phyloP scores from a whole-genome alignment of 23 tunicate species.

The Ascidia mentula region DNA sequence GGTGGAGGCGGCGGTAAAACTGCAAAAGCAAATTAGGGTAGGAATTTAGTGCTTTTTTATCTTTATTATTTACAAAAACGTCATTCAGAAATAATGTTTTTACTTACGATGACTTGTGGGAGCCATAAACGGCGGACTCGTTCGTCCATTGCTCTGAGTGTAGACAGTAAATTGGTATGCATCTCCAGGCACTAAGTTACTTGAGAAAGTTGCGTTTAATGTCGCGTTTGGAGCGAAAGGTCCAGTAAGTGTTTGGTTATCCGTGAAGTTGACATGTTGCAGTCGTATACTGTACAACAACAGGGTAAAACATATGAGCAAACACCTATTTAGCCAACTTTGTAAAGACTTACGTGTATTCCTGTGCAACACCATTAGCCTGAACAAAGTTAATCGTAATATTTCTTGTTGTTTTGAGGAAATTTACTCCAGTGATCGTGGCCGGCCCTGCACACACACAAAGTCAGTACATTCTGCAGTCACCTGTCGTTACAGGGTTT shows the following conservation, averaged over 20 bases:
- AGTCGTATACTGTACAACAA: not conserved
- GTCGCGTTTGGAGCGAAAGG: not conserved
- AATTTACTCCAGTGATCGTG: not conserved
- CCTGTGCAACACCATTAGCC: not conserved
- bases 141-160: conserved; percentile 5
- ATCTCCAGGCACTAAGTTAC: not conserved
- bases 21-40: not conserved
- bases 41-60: too few species aligned
- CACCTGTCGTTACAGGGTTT: not conserved
- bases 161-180: not conserved
- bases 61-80: not conserved
- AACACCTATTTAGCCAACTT: not conserved
- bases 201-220: not conserved
- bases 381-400: not conserved
- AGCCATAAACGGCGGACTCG: not conserved
- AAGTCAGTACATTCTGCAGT: not conserved
- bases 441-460: not conserved
- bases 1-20: conserved; percentile 6
- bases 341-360: not conserved
- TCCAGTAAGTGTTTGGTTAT: not conserved
- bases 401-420: not conserved
- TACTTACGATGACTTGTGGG: not conserved
- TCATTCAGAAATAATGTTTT: too few species aligned
- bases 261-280: not conserved
- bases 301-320: not conserved